phyloP scores from a whole-genome alignment of 2,113 vertebrate genomes.

The Protobothrops mucrosquamatus region DNA sequence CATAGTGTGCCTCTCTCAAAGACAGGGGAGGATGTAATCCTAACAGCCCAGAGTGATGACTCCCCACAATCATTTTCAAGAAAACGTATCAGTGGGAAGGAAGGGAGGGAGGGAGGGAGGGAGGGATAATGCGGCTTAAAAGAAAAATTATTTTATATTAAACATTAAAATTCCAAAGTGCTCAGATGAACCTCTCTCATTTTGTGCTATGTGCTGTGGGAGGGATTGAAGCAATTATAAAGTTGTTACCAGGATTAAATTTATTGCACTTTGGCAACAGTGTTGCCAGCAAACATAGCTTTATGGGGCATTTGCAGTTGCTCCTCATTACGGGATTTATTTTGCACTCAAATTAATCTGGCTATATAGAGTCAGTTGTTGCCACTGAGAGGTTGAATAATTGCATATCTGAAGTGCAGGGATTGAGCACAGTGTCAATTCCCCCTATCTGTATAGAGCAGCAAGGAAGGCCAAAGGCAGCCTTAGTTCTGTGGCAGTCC shows the following conservation, averaged over 20 bases:
- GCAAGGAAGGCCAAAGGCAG: neutral
- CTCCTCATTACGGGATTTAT: neutral
- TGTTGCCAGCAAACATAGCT: neutral
- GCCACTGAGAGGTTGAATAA: neutral
- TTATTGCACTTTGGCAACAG: neutral
- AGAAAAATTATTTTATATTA: neutral
- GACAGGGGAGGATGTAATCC: neutral
- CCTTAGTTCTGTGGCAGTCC: neutral
- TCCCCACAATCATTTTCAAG: neutral
- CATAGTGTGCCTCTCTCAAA: neutral
- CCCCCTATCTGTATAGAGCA: neutral
- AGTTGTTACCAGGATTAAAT: neutral
- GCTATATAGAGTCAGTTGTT: neutral
- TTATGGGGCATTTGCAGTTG: neutral
- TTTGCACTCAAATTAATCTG: neutral
- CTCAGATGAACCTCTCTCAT: neutral
- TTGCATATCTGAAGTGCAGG: neutral
- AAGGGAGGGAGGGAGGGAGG: neutral
- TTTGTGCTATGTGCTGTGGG: neutral
- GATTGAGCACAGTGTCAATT: neutral
- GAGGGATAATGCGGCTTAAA: neutral
- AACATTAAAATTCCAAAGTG: neutral
- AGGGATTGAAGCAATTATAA: neutral
- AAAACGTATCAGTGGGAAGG: neutral
- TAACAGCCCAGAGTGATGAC: neutral